These are phyloP conservation scores for Zaprionus camerounensis DNA, from an alignment of 1,140 invertebrate species.

Conservation along the genomic window DNA sequence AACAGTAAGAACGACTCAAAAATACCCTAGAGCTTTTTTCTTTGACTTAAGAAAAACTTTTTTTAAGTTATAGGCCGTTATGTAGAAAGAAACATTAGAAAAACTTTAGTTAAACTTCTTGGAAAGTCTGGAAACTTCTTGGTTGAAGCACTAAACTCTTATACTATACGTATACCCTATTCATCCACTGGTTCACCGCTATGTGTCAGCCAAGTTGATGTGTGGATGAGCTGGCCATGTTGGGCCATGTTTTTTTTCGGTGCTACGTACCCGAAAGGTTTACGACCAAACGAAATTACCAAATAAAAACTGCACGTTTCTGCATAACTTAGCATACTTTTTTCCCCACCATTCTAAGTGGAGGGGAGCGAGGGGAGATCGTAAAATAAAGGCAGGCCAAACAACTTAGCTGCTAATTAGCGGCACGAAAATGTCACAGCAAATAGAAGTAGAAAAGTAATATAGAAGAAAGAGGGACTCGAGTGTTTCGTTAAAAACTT, in stretches of 20 bases:
- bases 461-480: conserved; percentile 30
- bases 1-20: background rate
- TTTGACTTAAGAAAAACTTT: background rate
- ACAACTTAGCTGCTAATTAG: conserved; percentile 57
- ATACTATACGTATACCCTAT: background rate
- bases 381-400: conserved; percentile 40
- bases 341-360: background rate
- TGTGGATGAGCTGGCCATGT: conserved; percentile 27
- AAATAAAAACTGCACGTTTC: conserved; percentile 60
- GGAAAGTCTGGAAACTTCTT: background rate
- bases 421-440: conserved; percentile 49
- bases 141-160: background rate
- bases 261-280: conserved; percentile 36
- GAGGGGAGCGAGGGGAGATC: background rate
- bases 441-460: conserved; percentile 40
- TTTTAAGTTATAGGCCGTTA: background rate
- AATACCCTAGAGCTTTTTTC: background rate
- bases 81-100: background rate
- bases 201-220: conserved; percentile 41
- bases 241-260: conserved; percentile 34
- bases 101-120: background rate
- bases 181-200: conserved; percentile 26
- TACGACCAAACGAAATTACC: conserved; percentile 49
- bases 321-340: conserved; percentile 57
- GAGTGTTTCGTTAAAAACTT: conserved; percentile 2